Evolutionary conservation across 2,797 vertebrate genomes (phyloP).

Genomic region (Microchirus variegatus): DNA sequence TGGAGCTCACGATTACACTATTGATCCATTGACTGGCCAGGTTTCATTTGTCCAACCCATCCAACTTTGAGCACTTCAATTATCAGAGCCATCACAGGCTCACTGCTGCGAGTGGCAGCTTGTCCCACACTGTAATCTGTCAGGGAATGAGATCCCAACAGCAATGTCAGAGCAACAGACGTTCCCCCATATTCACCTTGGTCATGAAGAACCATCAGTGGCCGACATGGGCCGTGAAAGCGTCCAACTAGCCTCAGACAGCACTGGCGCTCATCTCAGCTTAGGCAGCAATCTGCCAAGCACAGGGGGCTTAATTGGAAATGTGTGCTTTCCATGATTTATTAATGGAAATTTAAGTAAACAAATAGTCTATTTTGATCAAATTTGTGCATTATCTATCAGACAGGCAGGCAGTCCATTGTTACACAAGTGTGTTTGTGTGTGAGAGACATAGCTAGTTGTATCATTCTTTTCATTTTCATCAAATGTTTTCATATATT

Average conservation of each 20-base stretch:
- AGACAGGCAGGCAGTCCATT: no score
- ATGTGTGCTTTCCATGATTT: no score
- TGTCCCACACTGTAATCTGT: conserved; percentile 81
- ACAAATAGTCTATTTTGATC: no score
- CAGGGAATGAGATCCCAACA: conserved; percentile 73
- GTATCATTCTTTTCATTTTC: no score
- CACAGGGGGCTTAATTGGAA: not conserved
- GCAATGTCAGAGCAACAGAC: conserved; percentile 60
- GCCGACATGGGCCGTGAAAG: conserved; percentile 64
- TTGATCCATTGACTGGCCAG: conserved; percentile 77
- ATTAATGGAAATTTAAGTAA: no score
- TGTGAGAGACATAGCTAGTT: no score
- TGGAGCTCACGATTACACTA: conserved; percentile 75
- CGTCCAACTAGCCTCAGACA: conserved; percentile 49
- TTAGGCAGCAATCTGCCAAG: conserved; percentile 46
- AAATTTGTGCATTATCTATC: no score
- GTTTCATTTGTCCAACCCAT: conserved; percentile 78
- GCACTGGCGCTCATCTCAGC: conserved; percentile 47
- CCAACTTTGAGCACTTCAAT: conserved; percentile 81
- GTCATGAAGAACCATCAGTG: conserved; percentile 65
- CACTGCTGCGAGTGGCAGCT: conserved; percentile 76
- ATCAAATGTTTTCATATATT: no score
- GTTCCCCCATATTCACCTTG: conserved; percentile 78
- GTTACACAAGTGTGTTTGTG: no score
- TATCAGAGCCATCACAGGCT: conserved; percentile 80